Evolutionary conservation across 2,888 invertebrate species (phyloP).

Genomic region (Ctena decussata): DNA sequence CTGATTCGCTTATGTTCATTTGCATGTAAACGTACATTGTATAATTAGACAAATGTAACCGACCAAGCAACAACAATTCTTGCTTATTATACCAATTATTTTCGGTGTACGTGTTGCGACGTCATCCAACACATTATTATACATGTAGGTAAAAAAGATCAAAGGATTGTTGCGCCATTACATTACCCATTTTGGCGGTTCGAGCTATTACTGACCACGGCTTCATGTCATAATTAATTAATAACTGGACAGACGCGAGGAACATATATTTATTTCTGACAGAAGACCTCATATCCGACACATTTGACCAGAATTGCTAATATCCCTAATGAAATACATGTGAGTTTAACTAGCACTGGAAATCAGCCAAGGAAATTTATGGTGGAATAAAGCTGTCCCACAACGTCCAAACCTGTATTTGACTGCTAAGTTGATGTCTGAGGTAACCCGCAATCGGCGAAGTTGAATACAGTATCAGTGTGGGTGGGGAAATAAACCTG

Average conservation of each 20-base stretch:
- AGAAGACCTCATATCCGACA: slow-evolving; percentile 46
- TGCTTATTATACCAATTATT: too few species aligned
- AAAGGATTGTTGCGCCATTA: background rate
- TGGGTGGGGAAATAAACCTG: too few species aligned
- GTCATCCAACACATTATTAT: too few species aligned
- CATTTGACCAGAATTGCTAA: slow-evolving; percentile 37
- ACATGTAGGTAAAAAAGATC: background rate
- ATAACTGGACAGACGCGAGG: background rate
- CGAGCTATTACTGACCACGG: background rate
- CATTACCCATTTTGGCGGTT: background rate
- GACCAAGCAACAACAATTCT: too few species aligned
- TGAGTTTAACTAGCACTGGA: slow-evolving; percentile 26
- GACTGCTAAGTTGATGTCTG: background rate
- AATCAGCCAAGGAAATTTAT: slow-evolving; percentile 48
- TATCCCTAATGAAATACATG: slow-evolving; percentile 60
- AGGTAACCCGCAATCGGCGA: too few species aligned
- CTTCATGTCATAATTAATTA: background rate
- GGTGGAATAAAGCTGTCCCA: slow-evolving; percentile 50
- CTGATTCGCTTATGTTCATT: too few species aligned
- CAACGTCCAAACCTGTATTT: background rate
- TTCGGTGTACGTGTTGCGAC: too few species aligned
- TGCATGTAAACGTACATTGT: too few species aligned
- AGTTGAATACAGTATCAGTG: too few species aligned
- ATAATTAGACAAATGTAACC: too few species aligned
- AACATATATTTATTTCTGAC: slow-evolving; percentile 25